Base-by-base conservation (phyloP, 2,797 vertebrate species). In the Yasuhikotakia modesta region DNA sequence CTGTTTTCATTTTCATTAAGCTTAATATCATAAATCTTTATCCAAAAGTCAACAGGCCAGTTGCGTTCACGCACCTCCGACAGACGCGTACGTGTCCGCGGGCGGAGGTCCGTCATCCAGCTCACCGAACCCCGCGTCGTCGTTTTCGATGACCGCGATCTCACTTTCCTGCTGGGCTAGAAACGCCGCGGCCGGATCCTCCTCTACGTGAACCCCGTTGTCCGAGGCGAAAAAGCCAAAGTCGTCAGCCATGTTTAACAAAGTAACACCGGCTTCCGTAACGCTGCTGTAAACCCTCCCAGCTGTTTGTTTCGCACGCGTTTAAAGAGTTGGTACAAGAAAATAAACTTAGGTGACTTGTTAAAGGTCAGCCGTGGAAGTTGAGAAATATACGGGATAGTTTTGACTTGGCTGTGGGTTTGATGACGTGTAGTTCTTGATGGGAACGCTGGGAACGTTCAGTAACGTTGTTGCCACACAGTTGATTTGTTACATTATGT, bases 111-210 rank as follows among this genome's bases (percentile, higher is more conserved):
- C 39, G 39, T 10, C 93, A 35, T 94, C 94, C 83, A 93, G 83
- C 30, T 87, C 87, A 63, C 92, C 94, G 58, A 95, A 95, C 0
- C 94, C 94, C 0, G 95, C 94, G 11, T 92, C 94, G 79, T 98
- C 96, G 70, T 95, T 97, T 90, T 98, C 97, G 52, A 99, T 98
- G 76, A 92, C 96, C 4, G 97, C 97, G 67, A 99, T 98, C 89
- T 98, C 97, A 69, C 93, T 96, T 89, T 98, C 95, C 87, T 98
- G 97, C 79, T 97, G 96, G 1, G 97, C 97, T 84, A 99, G 85
- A 84, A 99, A 98, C 16, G 93, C 97, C 0, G 97, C 97, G 0
- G 97, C 97, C 0, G 97, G 96, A 81, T 98, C 96, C 86, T 97
- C 96, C 67, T 97, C 97, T 0, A 86, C 61, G 57, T 92, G 90